Evolutionary conservation across 2,888 invertebrate genomes (phyloP), one percentile per base, ranked within the genome.

Genomic region (Stegophylla sp.): DNA sequence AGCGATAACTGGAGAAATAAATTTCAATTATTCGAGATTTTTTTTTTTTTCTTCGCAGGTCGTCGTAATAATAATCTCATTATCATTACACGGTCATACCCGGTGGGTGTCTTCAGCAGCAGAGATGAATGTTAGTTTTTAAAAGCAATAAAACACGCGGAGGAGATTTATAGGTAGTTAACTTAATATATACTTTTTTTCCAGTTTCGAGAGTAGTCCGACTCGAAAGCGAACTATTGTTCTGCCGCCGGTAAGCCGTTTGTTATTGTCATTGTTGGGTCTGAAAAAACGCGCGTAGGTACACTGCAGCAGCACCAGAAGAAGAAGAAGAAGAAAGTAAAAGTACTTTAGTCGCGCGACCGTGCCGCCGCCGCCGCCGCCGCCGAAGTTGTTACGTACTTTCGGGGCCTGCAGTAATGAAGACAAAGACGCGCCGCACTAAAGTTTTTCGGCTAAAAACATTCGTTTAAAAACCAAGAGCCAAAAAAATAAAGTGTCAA

Each of bases 401-500:
- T 59, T 69, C 12, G 79, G 66, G 63, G 23, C n/a, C n/a, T n/a
- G n/a, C 79, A 41, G 71, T 79, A 79, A 79, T 79, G 79, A 79
- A 69, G 69, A 79, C 61, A 79, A 79, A 79, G 34, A 41, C 26
- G 45, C 66, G 17, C 69, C 66, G 17, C 69, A 23, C 23, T 48
- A 61, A 79, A 79, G 71, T 79, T 77, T 77, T 67, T 59, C 17
- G 3, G 20, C 43, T 59, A 17, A 71, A 79, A 79, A 61, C 61
- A 45, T 71, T 51, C 59, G 34, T 34, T 79, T 71, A 48, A 69
- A 53, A 63, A 34, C 74, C 28, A 53, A 77, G 7, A 51, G 34
- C 15, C 23, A 41, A 41, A 34, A 71, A 26, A 75, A 64, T 34
- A 41, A 77, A 48, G 13, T 45, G 61, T 34, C 69, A 23, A 69